These are phyloP conservation scores for Agrochola macilenta DNA, from an alignment of 2,888 invertebrate species.

Conservation along the genomic window DNA sequence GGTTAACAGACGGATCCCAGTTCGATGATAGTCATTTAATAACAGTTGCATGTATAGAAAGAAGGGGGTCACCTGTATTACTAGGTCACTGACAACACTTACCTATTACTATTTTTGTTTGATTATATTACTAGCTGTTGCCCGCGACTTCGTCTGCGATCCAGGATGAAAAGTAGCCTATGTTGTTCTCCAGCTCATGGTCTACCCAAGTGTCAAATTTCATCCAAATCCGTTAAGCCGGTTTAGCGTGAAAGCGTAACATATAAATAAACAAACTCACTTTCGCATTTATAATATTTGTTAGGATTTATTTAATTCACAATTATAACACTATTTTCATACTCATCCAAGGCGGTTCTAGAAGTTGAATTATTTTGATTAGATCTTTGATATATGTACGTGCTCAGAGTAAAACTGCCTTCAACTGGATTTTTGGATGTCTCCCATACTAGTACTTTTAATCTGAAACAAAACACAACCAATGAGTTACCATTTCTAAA, in stretches of 20 bases:
- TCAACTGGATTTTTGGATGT: neutral
- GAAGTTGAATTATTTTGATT: no score
- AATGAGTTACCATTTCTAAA: neutral
- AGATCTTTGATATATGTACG: neutral
- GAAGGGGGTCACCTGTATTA: neutral
- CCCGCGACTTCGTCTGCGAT: no score
- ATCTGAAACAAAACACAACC: neutral
- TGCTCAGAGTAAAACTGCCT: neutral
- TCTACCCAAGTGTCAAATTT: no score
- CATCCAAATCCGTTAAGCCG: no score
- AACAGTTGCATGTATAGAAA: neutral
- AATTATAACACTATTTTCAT: neutral
- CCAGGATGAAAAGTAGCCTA: no score
- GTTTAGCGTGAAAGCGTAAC: no score
- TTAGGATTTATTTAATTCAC: neutral
- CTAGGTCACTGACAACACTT: no score
- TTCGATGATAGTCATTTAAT: neutral
- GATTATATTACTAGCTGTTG: neutral
- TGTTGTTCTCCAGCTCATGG: no score
- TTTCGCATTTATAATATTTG: no score
- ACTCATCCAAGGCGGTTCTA: neutral
- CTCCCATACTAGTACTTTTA: neutral
- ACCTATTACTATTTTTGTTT: neutral
- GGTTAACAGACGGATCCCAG: neutral
- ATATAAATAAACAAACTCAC: no score